These are phyloP conservation scores for Drosophila percnosoma DNA, from an alignment of 2,888 invertebrate genomes.

Conservation along the genomic window DNA sequence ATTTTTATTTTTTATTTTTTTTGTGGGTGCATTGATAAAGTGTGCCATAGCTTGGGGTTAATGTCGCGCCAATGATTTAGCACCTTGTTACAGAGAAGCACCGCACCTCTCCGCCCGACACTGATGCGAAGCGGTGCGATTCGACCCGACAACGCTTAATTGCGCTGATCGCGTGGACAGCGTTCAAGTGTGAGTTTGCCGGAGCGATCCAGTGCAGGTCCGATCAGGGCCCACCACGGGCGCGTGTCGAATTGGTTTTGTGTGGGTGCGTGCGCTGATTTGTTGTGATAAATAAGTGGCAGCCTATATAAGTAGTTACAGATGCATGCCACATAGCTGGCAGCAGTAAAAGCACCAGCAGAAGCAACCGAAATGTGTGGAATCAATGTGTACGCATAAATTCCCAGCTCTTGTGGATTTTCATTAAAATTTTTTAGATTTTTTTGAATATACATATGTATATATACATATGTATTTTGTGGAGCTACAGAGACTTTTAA, in stretches of 20 bases:
- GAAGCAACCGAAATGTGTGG: conserved; percentile 4
- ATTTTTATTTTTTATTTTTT: conserved; percentile 14
- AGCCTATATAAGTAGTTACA: conserved; percentile 64
- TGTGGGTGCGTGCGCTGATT: conserved; percentile 82
- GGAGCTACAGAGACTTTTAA: conserved; percentile 51
- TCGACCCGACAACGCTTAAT: conserved; percentile 70
- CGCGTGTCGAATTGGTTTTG: conserved; percentile 83
- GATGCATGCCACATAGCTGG: conserved; percentile 33
- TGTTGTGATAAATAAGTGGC: conserved; percentile 83
- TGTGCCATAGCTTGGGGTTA: conserved; percentile 84
- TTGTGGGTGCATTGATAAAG: conserved; percentile 81
- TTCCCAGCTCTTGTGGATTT: conserved; percentile 65
- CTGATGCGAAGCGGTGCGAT: conserved; percentile 53
- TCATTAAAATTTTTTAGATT: conserved; percentile 76
- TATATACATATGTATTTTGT: conserved; percentile 3
- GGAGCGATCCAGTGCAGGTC: conserved; percentile 1
- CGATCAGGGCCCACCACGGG: conserved; percentile 68
- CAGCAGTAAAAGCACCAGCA: neutral
- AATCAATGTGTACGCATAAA: conserved; percentile 57
- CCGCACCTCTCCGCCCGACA: conserved; percentile 6
- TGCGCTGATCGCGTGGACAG: conserved; percentile 79
- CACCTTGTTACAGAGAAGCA: conserved; percentile 80
- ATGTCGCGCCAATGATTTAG: conserved; percentile 84
- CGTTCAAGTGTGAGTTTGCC: conserved; percentile 25
- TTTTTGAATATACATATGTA: conserved; percentile 10